phyloP scores from a whole-genome alignment of 2,113 vertebrate genomes.

The Epinephelus lanceolatus region DNA sequence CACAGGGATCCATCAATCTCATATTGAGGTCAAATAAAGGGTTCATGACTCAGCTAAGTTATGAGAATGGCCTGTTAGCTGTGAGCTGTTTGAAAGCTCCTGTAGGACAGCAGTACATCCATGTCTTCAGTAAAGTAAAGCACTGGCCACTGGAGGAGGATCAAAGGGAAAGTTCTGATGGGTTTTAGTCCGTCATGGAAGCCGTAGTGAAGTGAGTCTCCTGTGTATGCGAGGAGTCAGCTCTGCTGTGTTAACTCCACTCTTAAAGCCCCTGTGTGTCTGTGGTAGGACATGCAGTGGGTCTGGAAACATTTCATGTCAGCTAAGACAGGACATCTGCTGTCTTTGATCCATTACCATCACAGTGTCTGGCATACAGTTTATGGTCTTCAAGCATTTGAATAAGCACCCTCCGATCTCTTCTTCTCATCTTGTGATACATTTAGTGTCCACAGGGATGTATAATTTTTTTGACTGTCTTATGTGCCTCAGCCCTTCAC shows the following conservation, averaged over 20 bases:
- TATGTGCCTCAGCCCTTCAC: background rate
- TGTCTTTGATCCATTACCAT: conserved; percentile 57
- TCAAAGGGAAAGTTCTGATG: conserved; percentile 67
- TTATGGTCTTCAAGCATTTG: conserved; percentile 25
- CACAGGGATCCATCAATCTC: conserved; percentile 48
- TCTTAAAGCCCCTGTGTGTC: conserved; percentile 45
- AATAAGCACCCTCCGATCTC: background rate
- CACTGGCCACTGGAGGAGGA: conserved; percentile 59
- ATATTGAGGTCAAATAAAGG: conserved; percentile 59
- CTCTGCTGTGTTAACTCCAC: conserved; percentile 45
- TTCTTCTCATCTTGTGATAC: conserved; percentile 36
- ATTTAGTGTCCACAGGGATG: conserved; percentile 25
- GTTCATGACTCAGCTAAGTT: conserved; percentile 54
- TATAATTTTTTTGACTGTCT: background rate
- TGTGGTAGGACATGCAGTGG: conserved; percentile 27
- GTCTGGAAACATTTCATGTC: conserved; percentile 54
- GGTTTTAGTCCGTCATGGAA: conserved; percentile 62
- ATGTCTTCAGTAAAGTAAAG: conserved; percentile 48
- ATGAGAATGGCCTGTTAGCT: conserved; percentile 48
- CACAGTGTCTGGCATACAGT: conserved; percentile 43
- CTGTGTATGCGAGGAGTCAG: conserved; percentile 44
- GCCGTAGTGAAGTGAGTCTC: conserved; percentile 59
- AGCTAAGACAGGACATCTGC: conserved; percentile 53
- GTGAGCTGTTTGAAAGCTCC: conserved; percentile 49
- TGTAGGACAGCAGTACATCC: conserved; percentile 44